phyloP scores from a whole-genome alignment of 1,140 invertebrate genomes.

The Amphibalanus amphitrite region DNA sequence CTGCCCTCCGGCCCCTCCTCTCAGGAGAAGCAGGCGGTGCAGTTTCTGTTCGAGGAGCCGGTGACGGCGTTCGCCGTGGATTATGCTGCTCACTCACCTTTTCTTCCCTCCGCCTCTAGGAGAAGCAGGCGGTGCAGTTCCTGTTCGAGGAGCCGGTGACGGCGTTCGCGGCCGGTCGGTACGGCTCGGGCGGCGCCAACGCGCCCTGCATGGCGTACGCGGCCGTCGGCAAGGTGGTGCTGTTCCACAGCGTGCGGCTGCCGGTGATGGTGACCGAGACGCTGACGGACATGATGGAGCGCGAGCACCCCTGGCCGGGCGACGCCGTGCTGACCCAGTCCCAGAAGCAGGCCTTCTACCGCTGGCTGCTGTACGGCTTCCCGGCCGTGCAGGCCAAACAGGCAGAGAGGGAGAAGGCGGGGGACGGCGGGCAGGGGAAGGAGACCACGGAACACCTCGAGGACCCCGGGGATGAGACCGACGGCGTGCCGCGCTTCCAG shows the following conservation, averaged over 20 bases:
- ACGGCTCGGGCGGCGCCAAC: slow-evolving; percentile 31
- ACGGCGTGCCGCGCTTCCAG: background rate
- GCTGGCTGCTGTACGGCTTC: slow-evolving; percentile 2
- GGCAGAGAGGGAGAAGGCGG: background rate
- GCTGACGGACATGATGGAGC: slow-evolving; percentile 13
- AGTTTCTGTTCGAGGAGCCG: slow-evolving; percentile 54
- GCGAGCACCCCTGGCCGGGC: background rate
- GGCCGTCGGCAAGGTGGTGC: slow-evolving; percentile 48
- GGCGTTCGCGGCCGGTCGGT: slow-evolving; percentile 48
- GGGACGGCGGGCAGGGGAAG: background rate
- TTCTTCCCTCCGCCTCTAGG: too few relatives aligned
- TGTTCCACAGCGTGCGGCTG: slow-evolving; percentile 29
- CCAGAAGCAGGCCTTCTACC: background rate
- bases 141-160: slow-evolving; percentile 53
- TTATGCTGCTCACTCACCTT: too few relatives aligned
- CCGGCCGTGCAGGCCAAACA: background rate
- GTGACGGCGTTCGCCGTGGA: slow-evolving; percentile 50
- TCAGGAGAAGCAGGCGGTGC: slow-evolving; percentile 38
- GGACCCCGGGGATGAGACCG: background rate
- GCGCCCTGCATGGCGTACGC: slow-evolving; percentile 48
- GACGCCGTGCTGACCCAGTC: background rate
- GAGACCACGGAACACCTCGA: background rate
- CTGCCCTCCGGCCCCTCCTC: too few relatives aligned
- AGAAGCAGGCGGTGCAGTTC: slow-evolving; percentile 46
- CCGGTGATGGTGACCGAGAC: slow-evolving; percentile 15